phyloP scores from a whole-genome alignment of 2,113 vertebrate species.

The Leptobrachium ailaonicum region DNA sequence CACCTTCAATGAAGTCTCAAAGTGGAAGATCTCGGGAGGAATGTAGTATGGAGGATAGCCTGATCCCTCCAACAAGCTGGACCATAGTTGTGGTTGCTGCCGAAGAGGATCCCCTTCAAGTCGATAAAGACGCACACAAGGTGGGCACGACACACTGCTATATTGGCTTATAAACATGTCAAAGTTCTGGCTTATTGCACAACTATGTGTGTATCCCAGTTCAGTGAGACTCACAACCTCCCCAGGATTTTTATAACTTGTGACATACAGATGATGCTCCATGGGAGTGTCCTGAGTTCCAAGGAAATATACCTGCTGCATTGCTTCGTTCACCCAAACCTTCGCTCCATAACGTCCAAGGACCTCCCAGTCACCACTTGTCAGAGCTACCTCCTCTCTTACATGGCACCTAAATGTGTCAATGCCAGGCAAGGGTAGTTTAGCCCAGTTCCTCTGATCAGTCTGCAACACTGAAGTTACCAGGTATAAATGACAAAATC shows the following conservation, averaged over 20 bases:
- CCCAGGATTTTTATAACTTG: slow-evolving; percentile 82
- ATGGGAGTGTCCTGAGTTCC: slow-evolving; percentile 90
- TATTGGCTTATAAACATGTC: slow-evolving; percentile 98
- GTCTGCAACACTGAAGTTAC: slow-evolving; percentile 79
- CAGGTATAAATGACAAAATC: slow-evolving; percentile 92
- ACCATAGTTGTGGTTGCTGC: slow-evolving; percentile 91
- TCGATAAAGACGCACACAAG: slow-evolving; percentile 94
- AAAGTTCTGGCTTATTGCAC: slow-evolving; percentile 95
- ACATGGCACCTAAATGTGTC: slow-evolving; percentile 90
- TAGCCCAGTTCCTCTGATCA: slow-evolving; percentile 76
- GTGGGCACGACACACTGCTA: slow-evolving; percentile 90
- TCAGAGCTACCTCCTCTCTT: slow-evolving; percentile 87
- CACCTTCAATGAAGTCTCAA: slow-evolving; percentile 82
- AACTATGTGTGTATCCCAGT: slow-evolving; percentile 91
- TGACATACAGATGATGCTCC: slow-evolving; percentile 94
- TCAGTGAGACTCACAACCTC: slow-evolving; percentile 89
- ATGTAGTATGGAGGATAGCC: slow-evolving; percentile 91
- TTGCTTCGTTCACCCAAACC: slow-evolving; percentile 95
- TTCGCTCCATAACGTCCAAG: slow-evolving; percentile 90
- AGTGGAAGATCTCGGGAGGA: slow-evolving; percentile 93
- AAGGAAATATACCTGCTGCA: slow-evolving; percentile 91
- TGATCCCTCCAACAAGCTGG: slow-evolving; percentile 94
- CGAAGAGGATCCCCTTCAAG: slow-evolving; percentile 84
- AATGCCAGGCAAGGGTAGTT: slow-evolving; percentile 72
- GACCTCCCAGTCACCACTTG: slow-evolving; percentile 93